Evolutionary conservation across 1,140 invertebrate species (phyloP).

Genomic region (Amyelois transitella): DNA sequence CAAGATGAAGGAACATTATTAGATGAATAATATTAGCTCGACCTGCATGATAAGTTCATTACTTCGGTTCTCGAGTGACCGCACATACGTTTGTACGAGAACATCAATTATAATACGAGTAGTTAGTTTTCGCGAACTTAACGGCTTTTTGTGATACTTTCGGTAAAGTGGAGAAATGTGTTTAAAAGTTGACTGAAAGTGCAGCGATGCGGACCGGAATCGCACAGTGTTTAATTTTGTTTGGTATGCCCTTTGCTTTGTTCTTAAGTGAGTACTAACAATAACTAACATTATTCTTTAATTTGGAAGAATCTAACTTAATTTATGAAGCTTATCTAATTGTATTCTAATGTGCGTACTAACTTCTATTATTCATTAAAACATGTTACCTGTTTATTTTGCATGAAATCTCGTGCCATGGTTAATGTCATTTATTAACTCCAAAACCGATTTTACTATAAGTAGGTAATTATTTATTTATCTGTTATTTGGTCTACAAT

Average conservation of each 20-base stretch:
- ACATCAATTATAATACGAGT: neutral
- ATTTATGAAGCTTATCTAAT: too few relatives aligned
- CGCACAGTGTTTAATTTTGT: neutral
- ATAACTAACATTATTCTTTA: neutral
- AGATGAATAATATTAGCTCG: slow-evolving; percentile 18
- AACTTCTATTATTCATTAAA: too few relatives aligned
- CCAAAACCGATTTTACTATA: too few relatives aligned
- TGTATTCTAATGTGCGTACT: too few relatives aligned
- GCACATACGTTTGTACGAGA: slow-evolving; percentile 9
- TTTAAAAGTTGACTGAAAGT: neutral
- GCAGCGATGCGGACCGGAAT: neutral
- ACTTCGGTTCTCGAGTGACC: slow-evolving; percentile 24
- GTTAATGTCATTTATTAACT: too few relatives aligned
- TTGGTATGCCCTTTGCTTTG: neutral
- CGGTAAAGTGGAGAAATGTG: neutral
- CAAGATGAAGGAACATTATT: neutral
- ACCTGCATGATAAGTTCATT: slow-evolving; percentile 43
- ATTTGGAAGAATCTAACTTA: neutral
- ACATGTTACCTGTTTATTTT: too few relatives aligned
- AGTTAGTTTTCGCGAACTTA: neutral
- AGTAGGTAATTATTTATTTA: too few relatives aligned
- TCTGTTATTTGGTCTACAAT: too few relatives aligned
- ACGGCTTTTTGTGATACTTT: neutral
- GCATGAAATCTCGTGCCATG: too few relatives aligned
- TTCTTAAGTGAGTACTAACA: neutral